phyloP scores from a whole-genome alignment of 2,888 invertebrate species.

The Pristionchus fissidentatus region DNA sequence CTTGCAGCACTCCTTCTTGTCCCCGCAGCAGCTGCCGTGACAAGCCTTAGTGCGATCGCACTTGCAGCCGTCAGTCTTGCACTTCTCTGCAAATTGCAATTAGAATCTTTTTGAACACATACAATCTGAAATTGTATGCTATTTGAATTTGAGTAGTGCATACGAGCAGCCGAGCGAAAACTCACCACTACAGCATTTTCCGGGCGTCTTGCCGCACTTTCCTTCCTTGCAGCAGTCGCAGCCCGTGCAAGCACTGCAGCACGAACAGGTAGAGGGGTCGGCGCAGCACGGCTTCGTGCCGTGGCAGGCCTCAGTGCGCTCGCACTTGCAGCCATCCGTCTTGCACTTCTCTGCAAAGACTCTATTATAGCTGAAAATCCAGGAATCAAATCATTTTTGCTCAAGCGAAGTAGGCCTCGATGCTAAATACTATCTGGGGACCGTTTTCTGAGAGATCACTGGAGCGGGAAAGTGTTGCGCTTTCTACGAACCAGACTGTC shows the following conservation, averaged over 20 bases:
- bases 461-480: no score
- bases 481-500: no score
- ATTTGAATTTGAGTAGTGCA: no score
- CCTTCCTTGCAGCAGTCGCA: conserved; percentile 24
- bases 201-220: neutral
- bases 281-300: neutral
- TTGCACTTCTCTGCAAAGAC: conserved; percentile 31
- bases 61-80: conserved; percentile 37
- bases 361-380: no score
- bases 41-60: conserved; percentile 11
- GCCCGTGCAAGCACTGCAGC: neutral
- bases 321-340: conserved; percentile 17
- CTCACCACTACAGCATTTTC: neutral
- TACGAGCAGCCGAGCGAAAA: no score
- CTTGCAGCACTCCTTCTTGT: conserved; percentile 25
- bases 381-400: no score
- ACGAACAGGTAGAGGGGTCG: neutral
- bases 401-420: no score
- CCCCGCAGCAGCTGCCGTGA: neutral
- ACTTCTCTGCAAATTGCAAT: conserved; percentile 5
- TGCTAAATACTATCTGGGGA: no score
- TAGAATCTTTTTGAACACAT: no score
- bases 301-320: conserved; percentile 29
- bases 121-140: no score
- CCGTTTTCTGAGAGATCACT: no score